Percentiles rank a stretch among this genome's conserved stretches.
Conservation (phyloP, 2,113 vertebrate species). For the Apistogramma diplotaenia region DNA sequence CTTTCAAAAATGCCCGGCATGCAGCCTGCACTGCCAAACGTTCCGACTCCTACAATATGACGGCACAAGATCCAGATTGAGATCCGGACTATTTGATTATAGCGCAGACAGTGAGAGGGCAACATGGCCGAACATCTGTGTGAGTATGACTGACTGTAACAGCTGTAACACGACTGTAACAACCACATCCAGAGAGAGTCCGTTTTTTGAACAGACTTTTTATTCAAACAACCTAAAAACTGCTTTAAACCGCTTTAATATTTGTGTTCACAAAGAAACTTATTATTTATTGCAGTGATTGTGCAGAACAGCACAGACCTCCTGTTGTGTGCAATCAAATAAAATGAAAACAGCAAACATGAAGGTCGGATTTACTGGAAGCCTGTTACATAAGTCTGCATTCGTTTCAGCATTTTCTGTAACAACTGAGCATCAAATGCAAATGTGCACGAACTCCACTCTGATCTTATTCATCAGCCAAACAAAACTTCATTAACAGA, state of each 20-base stretch:
- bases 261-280: not conserved
- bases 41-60: not conserved
- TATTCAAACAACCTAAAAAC: not conserved
- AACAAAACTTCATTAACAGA: not conserved
- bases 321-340: not conserved
- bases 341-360: rapidly evolving
- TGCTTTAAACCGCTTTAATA: not conserved
- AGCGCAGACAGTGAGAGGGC: not conserved
- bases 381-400: not conserved
- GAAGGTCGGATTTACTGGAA: not conserved
- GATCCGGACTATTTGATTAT: constrained; percentile 21
- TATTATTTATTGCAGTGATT: not conserved
- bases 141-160: not conserved
- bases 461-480: not conserved
- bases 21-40: not conserved
- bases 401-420: not conserved
- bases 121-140: not conserved
- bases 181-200: not conserved
- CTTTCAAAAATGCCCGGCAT: constrained; percentile 5
- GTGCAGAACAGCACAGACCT: not conserved
- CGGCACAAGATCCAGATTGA: not conserved
- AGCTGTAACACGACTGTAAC: not conserved
- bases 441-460: not conserved
- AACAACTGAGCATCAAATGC: not conserved
- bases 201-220: not conserved